Base-by-base conservation (phyloP, 1,140 invertebrate species). In the Leptinotarsa defecta region DNA sequence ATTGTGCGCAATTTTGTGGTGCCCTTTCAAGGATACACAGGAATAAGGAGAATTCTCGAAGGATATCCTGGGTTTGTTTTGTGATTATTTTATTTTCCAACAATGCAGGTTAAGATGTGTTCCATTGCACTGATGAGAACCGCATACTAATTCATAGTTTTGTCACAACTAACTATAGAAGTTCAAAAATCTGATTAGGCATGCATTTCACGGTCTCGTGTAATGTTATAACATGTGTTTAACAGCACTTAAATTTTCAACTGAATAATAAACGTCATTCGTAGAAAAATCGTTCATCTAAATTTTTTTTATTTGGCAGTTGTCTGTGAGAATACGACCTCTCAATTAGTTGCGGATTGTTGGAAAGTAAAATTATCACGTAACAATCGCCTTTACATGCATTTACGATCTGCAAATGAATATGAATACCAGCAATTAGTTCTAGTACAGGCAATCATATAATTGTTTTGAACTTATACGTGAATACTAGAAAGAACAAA, bases 31-130 rank as follows among this genome's bases (percentile, higher is more conserved):
- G 49, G 49, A n/a, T 71, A 62, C 52, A 6, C 15, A 71, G 43
- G 70, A 49, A 27, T 27, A 57, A 57, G 48, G 43, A 49, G 34
- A 24, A 43, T 22, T 24, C 19, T 57, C 48, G 49, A 1, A 57
- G 52, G 52, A 57, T 57, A 57, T 17, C 17, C 27, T 71, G 49
- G 70, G 70, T 71, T 62, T 71, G 70, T 71, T 68, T 24, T 27
- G n/a, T 17, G 43, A 34, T 68, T 68, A 1, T 68, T 22, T 68
- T 68, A 43, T 22, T 68, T 68, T 68, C 65, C 65, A 68, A 68
- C 52, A 57, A 57, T 57, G 52, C 52, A 57, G n/a, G 5, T 57
- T 34, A 34, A 34, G 6, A 8, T 34, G 6, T 34, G 27, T 34
- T 43, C 34, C 34, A 43, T 11, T 43, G 34, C 34, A 43, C 34